These are phyloP conservation scores for Tubulanus polymorphus DNA, from an alignment of 2,888 invertebrate genomes.

Conservation along the genomic window DNA sequence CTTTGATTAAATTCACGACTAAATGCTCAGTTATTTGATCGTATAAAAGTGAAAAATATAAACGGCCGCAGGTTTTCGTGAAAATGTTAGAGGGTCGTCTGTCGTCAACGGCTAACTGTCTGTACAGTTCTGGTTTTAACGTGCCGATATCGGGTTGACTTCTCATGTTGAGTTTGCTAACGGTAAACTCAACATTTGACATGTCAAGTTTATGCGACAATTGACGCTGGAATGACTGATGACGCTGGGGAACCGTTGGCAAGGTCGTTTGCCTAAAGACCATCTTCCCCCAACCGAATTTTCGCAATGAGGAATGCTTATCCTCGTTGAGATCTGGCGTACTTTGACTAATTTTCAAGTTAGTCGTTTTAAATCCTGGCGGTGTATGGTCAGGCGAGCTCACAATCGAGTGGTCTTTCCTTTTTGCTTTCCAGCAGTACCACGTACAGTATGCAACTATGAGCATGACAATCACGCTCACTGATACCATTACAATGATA, in stretches of 20 bases:
- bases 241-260: constrained; percentile 75
- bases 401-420: constrained; percentile 14
- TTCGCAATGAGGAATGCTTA: constrained; percentile 9
- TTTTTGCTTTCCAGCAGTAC: constrained; percentile 22
- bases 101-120: constrained; percentile 51
- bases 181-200: constrained; percentile 73
- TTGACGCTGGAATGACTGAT: constrained; percentile 77
- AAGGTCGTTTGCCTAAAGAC: constrained; percentile 77
- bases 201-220: constrained; percentile 74
- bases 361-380: not conserved
- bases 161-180: constrained; percentile 55
- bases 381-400: constrained; percentile 8
- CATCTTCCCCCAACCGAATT: constrained; percentile 41
- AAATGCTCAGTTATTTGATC: constrained; percentile 77
- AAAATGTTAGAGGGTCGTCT: not conserved
- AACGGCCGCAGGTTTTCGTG: constrained; percentile 63
- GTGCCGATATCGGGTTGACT: constrained; percentile 43
- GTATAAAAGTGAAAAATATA: constrained; percentile 77
- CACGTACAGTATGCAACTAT: constrained; percentile 27
- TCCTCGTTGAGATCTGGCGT: constrained; percentile 39
- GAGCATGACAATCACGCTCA: constrained; percentile 22
- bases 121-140: constrained; percentile 56
- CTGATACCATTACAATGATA: constrained; percentile 22
- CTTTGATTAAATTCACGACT: constrained; percentile 70
- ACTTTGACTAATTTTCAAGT: constrained; percentile 44